A percentile compares a stretch with the other conserved stretches of the same genome.
These are phyloP conservation scores for Drosophila suboccidentalis DNA, from an alignment of 2,888 invertebrate genomes.

Conservation along the genomic window DNA sequence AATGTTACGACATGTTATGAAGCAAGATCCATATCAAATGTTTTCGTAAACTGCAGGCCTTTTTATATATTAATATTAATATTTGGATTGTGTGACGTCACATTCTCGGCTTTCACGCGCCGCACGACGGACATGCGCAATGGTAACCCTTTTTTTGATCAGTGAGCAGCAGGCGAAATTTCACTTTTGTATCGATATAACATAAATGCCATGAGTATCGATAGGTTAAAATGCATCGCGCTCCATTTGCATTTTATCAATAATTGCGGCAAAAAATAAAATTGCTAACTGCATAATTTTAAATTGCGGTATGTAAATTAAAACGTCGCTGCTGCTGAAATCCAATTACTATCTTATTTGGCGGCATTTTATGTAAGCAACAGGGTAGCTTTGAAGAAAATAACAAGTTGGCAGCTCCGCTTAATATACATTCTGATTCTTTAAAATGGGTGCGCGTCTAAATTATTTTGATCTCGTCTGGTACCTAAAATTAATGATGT, in stretches of 20 bases:
- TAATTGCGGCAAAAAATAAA: not conserved
- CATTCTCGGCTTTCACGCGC: not conserved
- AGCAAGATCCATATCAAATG: not conserved
- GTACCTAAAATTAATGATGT: not conserved
- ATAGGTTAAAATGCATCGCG: not conserved
- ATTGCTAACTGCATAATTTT: not conserved
- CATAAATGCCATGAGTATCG: conserved; percentile 1
- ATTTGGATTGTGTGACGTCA: conserved; percentile 32
- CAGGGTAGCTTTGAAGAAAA: not conserved
- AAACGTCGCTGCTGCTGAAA: too few species aligned
- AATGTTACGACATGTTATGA: not conserved
- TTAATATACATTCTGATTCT: not conserved
- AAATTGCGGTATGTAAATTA: not conserved
- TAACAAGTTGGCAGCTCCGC: conserved; percentile 17
- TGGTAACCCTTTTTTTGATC: conserved; percentile 28
- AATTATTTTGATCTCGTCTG: not conserved
- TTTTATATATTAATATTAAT: not conserved
- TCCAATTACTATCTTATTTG: too few species aligned
- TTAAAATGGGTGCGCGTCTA: conserved; percentile 54
- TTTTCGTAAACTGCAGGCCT: not conserved
- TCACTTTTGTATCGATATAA: conserved; percentile 2
- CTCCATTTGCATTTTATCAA: not conserved
- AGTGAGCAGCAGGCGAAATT: conserved; percentile 6
- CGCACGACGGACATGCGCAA: conserved; percentile 8
- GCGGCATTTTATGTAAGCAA: not conserved